These are phyloP conservation scores for Vulpes lagopus DNA, from an alignment of 2,113 vertebrate genomes.

Conservation along the genomic window DNA sequence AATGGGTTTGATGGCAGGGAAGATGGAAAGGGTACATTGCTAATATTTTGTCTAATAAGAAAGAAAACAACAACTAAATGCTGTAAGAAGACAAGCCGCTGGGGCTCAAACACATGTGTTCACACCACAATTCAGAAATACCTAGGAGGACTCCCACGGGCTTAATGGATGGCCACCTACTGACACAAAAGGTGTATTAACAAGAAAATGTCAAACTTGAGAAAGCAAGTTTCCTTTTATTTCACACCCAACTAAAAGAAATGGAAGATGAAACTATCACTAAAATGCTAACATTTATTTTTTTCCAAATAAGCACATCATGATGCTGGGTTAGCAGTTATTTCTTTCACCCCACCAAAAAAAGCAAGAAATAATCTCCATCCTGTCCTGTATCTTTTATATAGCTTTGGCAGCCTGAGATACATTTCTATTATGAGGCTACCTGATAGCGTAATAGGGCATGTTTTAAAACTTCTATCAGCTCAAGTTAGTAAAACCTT, in stretches of 20 bases:
- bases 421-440: neutral
- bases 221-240: conserved; percentile 8
- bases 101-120: conserved; percentile 73
- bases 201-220: conserved; percentile 2
- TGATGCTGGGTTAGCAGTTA: neutral
- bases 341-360: neutral
- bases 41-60: conserved; percentile 25
- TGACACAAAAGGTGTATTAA: conserved; percentile 82
- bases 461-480: conserved; percentile 8
- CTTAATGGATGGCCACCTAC: conserved; percentile 82
- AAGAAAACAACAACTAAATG: neutral
- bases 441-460: neutral
- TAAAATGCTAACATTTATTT: neutral
- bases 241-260: conserved; percentile 45
- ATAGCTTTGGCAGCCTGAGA: neutral
- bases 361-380: neutral
- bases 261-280: neutral
- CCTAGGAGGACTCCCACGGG: conserved; percentile 81
- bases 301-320: neutral
- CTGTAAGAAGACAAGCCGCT: conserved; percentile 13
- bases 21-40: neutral
- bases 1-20: neutral
- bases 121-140: conserved; percentile 70
- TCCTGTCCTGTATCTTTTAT: neutral
- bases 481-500: conserved; percentile 51